Evolutionary conservation across 2,797 vertebrate genomes (phyloP).

Genomic region (Onychomys arenicola): DNA sequence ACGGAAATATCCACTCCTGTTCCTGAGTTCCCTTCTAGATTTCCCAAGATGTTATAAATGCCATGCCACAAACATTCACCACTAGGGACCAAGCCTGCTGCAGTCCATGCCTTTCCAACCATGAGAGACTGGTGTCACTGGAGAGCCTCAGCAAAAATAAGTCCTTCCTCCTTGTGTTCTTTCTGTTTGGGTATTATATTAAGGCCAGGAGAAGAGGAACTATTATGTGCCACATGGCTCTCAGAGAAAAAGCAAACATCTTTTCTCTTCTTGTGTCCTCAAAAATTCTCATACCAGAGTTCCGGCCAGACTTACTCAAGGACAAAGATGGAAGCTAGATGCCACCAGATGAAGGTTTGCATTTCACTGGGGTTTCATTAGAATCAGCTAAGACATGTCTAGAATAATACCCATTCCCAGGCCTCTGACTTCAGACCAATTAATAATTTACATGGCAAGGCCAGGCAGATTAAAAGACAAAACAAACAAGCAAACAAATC

Average conservation of each 20-base stretch:
- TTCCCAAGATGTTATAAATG: not conserved
- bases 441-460: not conserved
- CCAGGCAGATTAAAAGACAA: not conserved
- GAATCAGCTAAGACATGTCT: not conserved
- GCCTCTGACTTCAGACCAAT: not conserved
- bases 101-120: not conserved
- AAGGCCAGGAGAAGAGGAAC: not conserved
- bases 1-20: not conserved
- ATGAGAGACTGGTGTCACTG: not conserved
- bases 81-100: not conserved
- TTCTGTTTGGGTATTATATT: not conserved
- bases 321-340: constrained; percentile 68
- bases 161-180: not conserved
- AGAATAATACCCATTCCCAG: not conserved
- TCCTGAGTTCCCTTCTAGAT: not conserved
- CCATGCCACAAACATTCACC: not conserved
- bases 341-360: not conserved
- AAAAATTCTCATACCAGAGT: constrained; percentile 10
- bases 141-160: not conserved
- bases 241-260: constrained; percentile 47
- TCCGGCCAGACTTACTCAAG: constrained; percentile 45
- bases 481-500: not conserved
- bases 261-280: not conserved
- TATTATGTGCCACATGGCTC: not conserved
- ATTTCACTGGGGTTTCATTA: not conserved